Evolutionary conservation across 1,140 invertebrate genomes (phyloP).

Genomic region (Euwallacea fornicatus): DNA sequence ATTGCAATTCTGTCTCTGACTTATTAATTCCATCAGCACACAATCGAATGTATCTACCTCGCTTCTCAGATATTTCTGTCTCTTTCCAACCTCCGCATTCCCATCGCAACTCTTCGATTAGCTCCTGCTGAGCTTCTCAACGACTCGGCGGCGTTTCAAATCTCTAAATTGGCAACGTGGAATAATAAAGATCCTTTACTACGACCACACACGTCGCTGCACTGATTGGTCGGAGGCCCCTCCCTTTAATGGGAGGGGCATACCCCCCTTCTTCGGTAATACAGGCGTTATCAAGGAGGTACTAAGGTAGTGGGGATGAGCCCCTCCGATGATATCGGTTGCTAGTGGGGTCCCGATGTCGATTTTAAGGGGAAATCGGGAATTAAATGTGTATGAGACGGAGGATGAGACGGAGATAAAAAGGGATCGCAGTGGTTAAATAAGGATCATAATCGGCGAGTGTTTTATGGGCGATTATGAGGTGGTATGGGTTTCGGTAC

Average conservation of each 20-base stretch:
- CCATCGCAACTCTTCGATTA: slow-evolving; percentile 27
- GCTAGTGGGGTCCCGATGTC: slow-evolving; percentile 4
- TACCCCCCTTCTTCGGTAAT: not conserved
- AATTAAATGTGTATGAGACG: slow-evolving; percentile 19
- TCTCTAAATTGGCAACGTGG: slow-evolving; percentile 33
- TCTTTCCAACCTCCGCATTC: slow-evolving; percentile 19
- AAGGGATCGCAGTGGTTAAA: slow-evolving; percentile 24
- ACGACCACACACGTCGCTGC: slow-evolving; percentile 36
- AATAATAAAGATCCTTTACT: slow-evolving; percentile 34
- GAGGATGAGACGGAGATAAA: slow-evolving; percentile 28
- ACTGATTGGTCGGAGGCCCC: slow-evolving; percentile 22
- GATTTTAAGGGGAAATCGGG: slow-evolving; percentile 21
- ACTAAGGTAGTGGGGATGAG: not conserved
- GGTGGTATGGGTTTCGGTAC: slow-evolving; percentile 23
- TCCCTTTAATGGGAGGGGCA: slow-evolving; percentile 2
- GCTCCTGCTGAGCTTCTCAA: slow-evolving; percentile 26
- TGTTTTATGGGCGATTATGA: slow-evolving; percentile 35
- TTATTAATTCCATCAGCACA: slow-evolving; percentile 3
- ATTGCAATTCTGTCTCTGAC: not conserved
- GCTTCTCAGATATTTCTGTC: slow-evolving; percentile 16
- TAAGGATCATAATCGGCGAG: slow-evolving; percentile 29
- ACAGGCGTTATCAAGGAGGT: slow-evolving; percentile 7
- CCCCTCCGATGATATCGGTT: not conserved
- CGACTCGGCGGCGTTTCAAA: slow-evolving; percentile 25
- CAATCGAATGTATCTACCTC: slow-evolving; percentile 1